Percentiles rank a stretch among this genome's conserved stretches.
Conservation (phyloP, 2,797 vertebrate genomes). For the Pteropus rufus region DNA sequence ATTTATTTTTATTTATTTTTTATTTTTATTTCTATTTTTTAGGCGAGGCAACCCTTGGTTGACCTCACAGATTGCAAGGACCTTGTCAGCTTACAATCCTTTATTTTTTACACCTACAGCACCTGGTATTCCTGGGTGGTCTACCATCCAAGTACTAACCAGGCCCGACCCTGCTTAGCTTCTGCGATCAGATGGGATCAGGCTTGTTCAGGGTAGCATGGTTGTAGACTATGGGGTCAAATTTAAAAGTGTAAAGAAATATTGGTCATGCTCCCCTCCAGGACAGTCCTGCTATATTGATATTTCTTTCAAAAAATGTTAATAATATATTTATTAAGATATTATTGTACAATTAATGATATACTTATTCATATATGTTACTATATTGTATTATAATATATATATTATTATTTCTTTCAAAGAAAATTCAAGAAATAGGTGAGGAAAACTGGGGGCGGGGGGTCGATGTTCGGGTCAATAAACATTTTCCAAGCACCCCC, state of each 20-base stretch:
- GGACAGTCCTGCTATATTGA: background rate
- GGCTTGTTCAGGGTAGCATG: too few relatives aligned
- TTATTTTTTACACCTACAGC: too few relatives aligned
- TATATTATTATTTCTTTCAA: background rate
- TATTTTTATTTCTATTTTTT: too few relatives aligned
- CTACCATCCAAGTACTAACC: too few relatives aligned
- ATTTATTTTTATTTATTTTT: background rate
- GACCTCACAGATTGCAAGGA: too few relatives aligned
- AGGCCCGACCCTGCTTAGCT: too few relatives aligned
- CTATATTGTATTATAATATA: background rate
- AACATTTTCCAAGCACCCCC: background rate
- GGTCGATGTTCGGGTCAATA: background rate
- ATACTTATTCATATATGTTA: background rate
- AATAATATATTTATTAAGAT: background rate
- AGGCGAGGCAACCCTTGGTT: too few relatives aligned
- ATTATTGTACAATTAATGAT: background rate
- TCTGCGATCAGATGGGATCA: too few relatives aligned
- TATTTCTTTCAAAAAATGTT: background rate
- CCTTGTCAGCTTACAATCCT: too few relatives aligned
- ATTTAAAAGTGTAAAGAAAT: background rate
- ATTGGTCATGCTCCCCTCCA: background rate
- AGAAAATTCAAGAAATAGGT: background rate
- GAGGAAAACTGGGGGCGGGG: background rate
- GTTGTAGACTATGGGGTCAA: too few relatives aligned
- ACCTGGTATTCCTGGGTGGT: too few relatives aligned